A percentile compares a stretch with the other conserved stretches of the same genome.
Evolutionary conservation across 2,888 invertebrate species (phyloP).

Genomic region (Cylindroiulus punctatus): DNA sequence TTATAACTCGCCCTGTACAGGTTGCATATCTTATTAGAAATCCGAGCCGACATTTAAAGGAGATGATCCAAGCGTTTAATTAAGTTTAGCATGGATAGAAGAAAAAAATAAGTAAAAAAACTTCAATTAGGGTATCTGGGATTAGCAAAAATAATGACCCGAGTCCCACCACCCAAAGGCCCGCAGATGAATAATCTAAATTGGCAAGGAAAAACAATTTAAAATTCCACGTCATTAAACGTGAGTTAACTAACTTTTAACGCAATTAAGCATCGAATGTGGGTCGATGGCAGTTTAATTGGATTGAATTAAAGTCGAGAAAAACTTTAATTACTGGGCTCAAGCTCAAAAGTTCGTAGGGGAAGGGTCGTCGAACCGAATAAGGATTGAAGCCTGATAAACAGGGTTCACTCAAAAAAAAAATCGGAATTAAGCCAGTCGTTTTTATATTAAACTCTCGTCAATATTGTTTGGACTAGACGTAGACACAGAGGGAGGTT

Average conservation of each 20-base stretch:
- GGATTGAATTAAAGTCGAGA: not conserved
- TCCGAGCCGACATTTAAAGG: not conserved
- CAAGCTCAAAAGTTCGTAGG: not conserved
- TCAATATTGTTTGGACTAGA: not conserved
- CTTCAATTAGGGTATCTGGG: not conserved
- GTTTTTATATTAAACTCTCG: not conserved
- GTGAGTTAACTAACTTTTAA: not conserved
- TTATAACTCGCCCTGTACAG: too few species aligned
- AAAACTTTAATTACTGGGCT: not conserved
- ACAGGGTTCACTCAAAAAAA: too few species aligned
- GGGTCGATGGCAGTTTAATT: not conserved
- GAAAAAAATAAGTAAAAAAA: not conserved
- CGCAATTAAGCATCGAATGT: not conserved
- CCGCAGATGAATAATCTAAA: not conserved
- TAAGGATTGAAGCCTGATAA: not conserved
- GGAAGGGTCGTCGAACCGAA: not conserved
- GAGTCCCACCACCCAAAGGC: not conserved
- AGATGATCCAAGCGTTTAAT: not conserved
- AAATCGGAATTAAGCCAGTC: too few species aligned
- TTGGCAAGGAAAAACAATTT: not conserved
- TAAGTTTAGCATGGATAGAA: not conserved
- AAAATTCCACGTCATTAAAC: not conserved
- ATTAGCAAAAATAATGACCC: not conserved
- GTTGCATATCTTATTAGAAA: too few species aligned
- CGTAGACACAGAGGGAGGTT: not conserved